Conservation (phyloP, 92 coral and sea anemone genomes). For the Isaurus tuberculatus region DNA sequence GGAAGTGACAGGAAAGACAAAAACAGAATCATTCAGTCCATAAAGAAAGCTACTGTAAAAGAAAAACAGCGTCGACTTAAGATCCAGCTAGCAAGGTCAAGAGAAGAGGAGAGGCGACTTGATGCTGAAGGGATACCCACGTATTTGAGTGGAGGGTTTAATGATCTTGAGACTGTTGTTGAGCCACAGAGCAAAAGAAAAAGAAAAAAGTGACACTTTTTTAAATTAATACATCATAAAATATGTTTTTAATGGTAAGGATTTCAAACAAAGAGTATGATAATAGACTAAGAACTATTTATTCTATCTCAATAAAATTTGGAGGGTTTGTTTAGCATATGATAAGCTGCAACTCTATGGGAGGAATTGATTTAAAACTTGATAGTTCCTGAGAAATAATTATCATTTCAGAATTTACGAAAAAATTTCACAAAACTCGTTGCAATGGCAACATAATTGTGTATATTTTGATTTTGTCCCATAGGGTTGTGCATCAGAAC, state of each 20-base stretch:
- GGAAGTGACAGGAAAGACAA: constrained; percentile 21
- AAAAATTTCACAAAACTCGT: background rate
- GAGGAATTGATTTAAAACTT: constrained; percentile 2
- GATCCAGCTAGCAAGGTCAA: background rate
- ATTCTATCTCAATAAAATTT: background rate
- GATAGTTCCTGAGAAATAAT: background rate
- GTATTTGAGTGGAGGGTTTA: background rate
- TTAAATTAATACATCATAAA: background rate
- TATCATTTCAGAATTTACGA: background rate
- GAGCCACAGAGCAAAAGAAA: constrained; percentile 19
- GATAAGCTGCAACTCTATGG: constrained; percentile 6
- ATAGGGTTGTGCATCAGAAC: constrained; percentile 5
- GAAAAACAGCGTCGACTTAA: constrained; percentile 7
- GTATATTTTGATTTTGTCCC: background rate
- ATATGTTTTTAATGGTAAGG: constrained; percentile 4
- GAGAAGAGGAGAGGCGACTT: constrained; percentile 20
- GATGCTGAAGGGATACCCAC: background rate
- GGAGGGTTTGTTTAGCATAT: constrained; percentile 6
- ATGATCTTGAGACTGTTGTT: background rate
- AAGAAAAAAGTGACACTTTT: constrained; percentile 13
- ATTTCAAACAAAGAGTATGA: background rate
- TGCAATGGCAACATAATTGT: constrained; percentile 1
- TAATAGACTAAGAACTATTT: background rate
- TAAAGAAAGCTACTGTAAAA: background rate
- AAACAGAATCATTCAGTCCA: constrained; percentile 2